Conservation (phyloP, 2,113 vertebrate species). For the Cyanoramphus novaezelandiae region DNA sequence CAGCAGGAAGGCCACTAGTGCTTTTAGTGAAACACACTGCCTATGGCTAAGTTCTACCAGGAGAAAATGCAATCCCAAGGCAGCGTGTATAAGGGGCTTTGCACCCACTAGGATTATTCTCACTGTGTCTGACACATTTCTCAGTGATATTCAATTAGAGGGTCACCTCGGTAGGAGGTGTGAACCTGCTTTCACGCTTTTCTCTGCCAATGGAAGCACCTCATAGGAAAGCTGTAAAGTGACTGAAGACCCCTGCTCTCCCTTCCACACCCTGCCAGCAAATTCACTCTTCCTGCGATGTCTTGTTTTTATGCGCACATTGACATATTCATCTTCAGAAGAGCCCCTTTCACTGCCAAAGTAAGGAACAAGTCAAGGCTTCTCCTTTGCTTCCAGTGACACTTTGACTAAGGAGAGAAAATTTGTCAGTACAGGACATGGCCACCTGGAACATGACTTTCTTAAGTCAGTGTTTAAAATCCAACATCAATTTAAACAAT, state of each 20-base stretch:
- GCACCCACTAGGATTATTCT: slow-evolving; percentile 25
- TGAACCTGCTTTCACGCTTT: not conserved
- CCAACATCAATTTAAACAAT: not conserved
- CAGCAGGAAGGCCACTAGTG: not conserved
- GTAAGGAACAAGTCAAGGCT: not conserved
- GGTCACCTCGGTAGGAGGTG: not conserved
- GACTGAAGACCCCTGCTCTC: slow-evolving; percentile 36
- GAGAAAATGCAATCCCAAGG: not conserved
- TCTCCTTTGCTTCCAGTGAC: not conserved
- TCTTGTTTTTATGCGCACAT: not conserved
- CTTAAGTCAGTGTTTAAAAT: not conserved
- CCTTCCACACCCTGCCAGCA: slow-evolving; percentile 14
- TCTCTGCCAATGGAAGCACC: slow-evolving; percentile 21
- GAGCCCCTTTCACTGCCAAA: not conserved
- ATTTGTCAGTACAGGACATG: not conserved
- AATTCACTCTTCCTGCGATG: not conserved
- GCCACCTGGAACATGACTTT: not conserved
- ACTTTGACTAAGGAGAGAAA: not conserved
- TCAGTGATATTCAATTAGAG: slow-evolving; percentile 55
- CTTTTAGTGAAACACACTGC: not conserved
- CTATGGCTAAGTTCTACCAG: not conserved
- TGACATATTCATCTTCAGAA: not conserved
- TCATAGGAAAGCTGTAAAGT: slow-evolving; percentile 43
- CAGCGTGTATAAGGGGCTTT: not conserved
- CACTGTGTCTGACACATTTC: slow-evolving; percentile 46